Evolutionary conservation across 2,888 invertebrate genomes (phyloP), one percentile per base, ranked within the genome.

Genomic region (Oscheius sp.): DNA sequence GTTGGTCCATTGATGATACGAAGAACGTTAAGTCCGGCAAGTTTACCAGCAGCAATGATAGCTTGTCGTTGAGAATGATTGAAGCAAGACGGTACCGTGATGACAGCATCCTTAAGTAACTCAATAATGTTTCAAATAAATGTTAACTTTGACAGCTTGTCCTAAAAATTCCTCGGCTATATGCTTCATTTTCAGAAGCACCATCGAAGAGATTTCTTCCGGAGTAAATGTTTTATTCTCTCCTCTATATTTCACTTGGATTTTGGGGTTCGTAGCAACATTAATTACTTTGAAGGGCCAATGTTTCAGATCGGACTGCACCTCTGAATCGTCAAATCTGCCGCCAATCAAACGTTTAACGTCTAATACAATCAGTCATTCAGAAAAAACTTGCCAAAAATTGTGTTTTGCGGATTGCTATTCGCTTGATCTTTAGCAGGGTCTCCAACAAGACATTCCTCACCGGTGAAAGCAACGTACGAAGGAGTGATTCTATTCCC

Each of bases 221-320:
- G 86, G 86, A 33, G 77, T 82, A 77, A 86, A 87, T 24, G 90
- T 90, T 87, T 95, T 95, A 68, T 88, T 88, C 88, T 94, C 94
- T 47, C 93, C 94, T 86, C 94, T 94, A 89, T 93, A 94, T 72
- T 91, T 88, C 22, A 93, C 92, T 87, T 91, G 89, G 50, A 78
- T 51, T 20, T 57, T 66, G 41, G 75, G 72, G 38, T 73, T 73
- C 17, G 57, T 67, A 6, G 45, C 67, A 14, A 59, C 73, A 56
- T 70, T 77, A 44, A 81, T 68, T 44, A 84, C 79, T 86, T 91
- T 91, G 68, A 84, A 84, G 8, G 84, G 84, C 82, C 85, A 85
- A 64, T 82, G 80, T 66, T 83, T 82, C 80, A 83, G 82, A 66
- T 84, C 84, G 12, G 77, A 68, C 69, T 86, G 85, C 9, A 89